A percentile compares a stretch with the other conserved stretches of the same genome.
These are phyloP conservation scores for Gorilla gorilla DNA, from an alignment of 2,113 vertebrate genomes.

Conservation along the genomic window DNA sequence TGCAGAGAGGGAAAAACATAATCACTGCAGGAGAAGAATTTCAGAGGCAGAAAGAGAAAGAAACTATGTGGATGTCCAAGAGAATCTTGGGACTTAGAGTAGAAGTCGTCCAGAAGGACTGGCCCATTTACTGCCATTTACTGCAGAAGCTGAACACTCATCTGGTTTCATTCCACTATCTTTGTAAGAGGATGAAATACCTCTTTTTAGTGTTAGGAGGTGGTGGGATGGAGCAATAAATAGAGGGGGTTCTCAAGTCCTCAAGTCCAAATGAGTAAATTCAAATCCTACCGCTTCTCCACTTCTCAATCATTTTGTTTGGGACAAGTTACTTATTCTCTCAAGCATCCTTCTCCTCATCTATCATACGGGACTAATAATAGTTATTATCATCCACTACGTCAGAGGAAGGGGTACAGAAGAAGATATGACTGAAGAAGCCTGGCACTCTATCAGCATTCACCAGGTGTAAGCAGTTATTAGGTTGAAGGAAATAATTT, in stretches of 20 bases:
- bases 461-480: background rate
- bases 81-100: background rate
- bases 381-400: background rate
- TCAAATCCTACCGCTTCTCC: background rate
- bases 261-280: background rate
- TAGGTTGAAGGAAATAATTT: slow-evolving; percentile 24
- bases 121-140: background rate
- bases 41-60: background rate
- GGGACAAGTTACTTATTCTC: slow-evolving; percentile 25
- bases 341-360: slow-evolving; percentile 32
- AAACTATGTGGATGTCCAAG: background rate
- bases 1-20: background rate
- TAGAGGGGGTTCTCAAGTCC: background rate
- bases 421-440: background rate
- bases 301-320: background rate
- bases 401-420: background rate
- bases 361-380: background rate
- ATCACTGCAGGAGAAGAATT: background rate
- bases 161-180: background rate
- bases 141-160: background rate
- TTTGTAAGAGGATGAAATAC: background rate
- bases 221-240: background rate
- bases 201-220: background rate
- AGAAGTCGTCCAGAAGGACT: background rate
- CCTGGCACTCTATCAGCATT: background rate